Conservation (phyloP, 1,140 invertebrate genomes). For the Leptinotarsa lineolata region DNA sequence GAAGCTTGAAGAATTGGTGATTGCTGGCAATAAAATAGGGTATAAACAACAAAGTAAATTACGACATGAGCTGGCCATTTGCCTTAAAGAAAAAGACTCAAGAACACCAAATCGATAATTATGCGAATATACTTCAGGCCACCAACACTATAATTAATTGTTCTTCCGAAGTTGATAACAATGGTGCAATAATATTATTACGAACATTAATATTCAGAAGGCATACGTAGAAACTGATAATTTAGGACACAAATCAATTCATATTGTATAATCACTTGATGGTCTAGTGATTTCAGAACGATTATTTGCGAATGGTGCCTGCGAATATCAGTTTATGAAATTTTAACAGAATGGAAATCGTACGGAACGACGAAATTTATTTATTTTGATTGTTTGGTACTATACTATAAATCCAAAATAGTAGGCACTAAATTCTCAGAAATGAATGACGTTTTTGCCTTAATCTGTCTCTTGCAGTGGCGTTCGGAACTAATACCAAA, state of each 20-base stretch:
- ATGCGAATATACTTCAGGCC: background rate
- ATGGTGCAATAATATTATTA: constrained; percentile 19
- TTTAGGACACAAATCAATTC: constrained; percentile 3
- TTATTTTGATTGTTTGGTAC: background rate
- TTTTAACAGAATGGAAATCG: background rate
- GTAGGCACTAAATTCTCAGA: too few species aligned
- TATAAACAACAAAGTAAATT: too few species aligned
- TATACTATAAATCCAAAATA: too few species aligned
- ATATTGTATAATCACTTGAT: constrained; percentile 8
- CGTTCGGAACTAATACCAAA: too few species aligned
- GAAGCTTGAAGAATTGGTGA: too few species aligned
- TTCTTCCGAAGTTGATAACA: constrained; percentile 5
- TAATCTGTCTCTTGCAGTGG: too few species aligned
- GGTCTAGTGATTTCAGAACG: constrained; percentile 3
- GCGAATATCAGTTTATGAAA: background rate
- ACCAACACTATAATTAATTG: background rate
- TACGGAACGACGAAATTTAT: background rate
- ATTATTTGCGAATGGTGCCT: background rate
- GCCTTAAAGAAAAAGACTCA: too few species aligned
- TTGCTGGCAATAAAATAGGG: too few species aligned
- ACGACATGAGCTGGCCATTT: too few species aligned
- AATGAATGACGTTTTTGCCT: too few species aligned
- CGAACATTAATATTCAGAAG: constrained; percentile 14
- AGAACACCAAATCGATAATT: background rate
- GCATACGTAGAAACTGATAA: constrained; percentile 3